Conservation (phyloP, 2,888 invertebrate genomes). For the Epistrophella euchroma region DNA sequence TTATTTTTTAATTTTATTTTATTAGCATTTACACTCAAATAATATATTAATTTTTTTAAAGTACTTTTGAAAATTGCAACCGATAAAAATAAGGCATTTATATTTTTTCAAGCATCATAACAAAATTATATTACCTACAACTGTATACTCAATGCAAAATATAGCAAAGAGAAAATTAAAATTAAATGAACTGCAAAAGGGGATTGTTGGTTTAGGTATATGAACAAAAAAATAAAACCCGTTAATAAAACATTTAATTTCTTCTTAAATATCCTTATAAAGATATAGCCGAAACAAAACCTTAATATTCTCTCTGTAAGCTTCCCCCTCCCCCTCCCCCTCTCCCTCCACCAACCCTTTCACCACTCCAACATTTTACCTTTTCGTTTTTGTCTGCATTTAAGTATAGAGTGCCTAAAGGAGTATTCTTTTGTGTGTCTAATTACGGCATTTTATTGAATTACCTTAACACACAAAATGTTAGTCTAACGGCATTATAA, state of each 20-base stretch:
- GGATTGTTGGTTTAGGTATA: neutral
- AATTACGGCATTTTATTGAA: conserved; percentile 53
- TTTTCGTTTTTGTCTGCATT: neutral
- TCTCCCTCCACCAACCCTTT: too few relatives aligned
- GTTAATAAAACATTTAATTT: neutral
- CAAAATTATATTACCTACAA: neutral
- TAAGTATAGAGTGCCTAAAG: conserved; percentile 2
- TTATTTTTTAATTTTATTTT: neutral
- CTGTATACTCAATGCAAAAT: neutral
- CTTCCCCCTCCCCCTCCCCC: neutral
- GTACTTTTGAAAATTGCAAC: neutral
- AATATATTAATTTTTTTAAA: neutral
- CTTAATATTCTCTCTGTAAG: conserved; percentile 9
- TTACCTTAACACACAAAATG: conserved; percentile 19
- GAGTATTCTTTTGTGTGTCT: conserved; percentile 22
- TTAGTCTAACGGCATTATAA: neutral
- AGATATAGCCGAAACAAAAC: neutral
- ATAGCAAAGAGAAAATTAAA: conserved; percentile 2
- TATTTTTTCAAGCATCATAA: neutral
- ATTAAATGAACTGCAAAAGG: conserved; percentile 5
- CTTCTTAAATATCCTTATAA: neutral
- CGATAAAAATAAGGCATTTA: neutral
- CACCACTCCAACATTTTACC: too few relatives aligned
- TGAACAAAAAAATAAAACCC: neutral
- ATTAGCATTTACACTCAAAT: neutral